Percentiles rank a stretch among this genome's conserved stretches.
Evolutionary conservation across 1,140 invertebrate genomes (phyloP).

Genomic region (Patella vulgata): DNA sequence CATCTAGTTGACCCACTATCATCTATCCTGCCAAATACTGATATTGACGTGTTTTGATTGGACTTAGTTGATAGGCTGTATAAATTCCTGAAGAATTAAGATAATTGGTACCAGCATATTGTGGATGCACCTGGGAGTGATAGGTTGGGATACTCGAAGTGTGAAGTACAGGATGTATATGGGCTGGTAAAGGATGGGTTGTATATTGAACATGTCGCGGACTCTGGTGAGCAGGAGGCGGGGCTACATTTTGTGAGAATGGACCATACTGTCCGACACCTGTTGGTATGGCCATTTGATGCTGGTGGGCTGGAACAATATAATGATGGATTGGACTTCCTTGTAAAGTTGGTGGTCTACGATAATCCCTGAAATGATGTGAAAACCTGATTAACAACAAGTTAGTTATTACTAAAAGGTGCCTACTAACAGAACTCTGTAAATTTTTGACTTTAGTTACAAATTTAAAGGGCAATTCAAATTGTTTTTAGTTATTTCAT

Average conservation of each 20-base stretch:
- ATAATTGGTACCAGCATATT: conserved; percentile 44
- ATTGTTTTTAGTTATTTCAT: too few relatives aligned
- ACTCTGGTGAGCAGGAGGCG: conserved; percentile 87
- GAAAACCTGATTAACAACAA: conserved; percentile 1
- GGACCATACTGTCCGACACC: conserved; percentile 59
- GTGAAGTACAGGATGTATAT: conserved; percentile 74
- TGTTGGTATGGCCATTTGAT: conserved; percentile 55
- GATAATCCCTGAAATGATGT: conserved; percentile 51
- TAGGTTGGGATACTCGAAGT: conserved; percentile 55
- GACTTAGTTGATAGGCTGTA: conserved; percentile 60
- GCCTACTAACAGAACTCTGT: too few relatives aligned
- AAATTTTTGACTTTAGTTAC: too few relatives aligned
- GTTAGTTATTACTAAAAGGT: not conserved
- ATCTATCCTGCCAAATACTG: conserved; percentile 58
- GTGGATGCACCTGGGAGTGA: conserved; percentile 68
- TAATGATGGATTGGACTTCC: conserved; percentile 61
- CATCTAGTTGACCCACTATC: too few relatives aligned
- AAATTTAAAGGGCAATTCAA: too few relatives aligned
- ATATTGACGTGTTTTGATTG: conserved; percentile 59
- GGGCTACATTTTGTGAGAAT: conserved; percentile 74
- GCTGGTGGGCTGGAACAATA: conserved; percentile 57
- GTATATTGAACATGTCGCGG: conserved; percentile 78
- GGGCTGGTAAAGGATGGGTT: conserved; percentile 84
- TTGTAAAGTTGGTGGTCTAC: conserved; percentile 44
- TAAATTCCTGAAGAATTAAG: conserved; percentile 51